Base-by-base conservation (phyloP, 2,113 vertebrate genomes). In the Paradisaea rubra region DNA sequence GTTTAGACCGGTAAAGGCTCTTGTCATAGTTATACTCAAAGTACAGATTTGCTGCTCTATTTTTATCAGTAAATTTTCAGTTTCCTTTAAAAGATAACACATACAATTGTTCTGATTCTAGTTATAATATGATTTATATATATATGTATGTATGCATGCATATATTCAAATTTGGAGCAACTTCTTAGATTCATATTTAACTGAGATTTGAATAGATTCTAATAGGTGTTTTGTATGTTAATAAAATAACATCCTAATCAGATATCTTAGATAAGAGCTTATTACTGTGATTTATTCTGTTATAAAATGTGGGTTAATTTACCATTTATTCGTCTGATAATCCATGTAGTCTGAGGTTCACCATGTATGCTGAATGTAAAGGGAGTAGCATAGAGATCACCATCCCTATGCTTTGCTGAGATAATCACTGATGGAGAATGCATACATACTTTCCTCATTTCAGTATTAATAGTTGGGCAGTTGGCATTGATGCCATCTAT, bases 341-440 rank as follows among this genome's bases (percentile, higher is more conserved):
- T 95, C 99, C 98, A 99, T 6, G 77, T 98, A 39, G 96, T 97
- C 31, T 98, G 96, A 68, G 98, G 91, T 56, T 97, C 87, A 39
- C 97, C 95, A 30, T 98, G 77, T 69, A 99, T 97, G 50, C 65
- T 98, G 94, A 98, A 99, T 14, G 92, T 98, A 57, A 98, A 99
- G 8, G 99, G 99, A n/a, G 96, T 44, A 50, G 90, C 97, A 7
- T 98, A 98, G 12, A 97, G 95, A n/a, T 73, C 45, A 20, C 84
- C 69, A 17, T 97, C 95, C 24, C 92, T 59, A 13, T 93, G 95
- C 49, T 89, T 92, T 28, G 96, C 98, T 21, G 97, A 98, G 35
- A 99, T 97, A 25, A 97, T 50, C 37, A 98, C 97, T 0, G 97
- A 97, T n/a, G 97, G 98, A 19, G 94, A 79, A 42, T 97, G 68